These are phyloP conservation scores for Butorides virescens DNA, from an alignment of 2,113 vertebrate species.

Conservation along the genomic window DNA sequence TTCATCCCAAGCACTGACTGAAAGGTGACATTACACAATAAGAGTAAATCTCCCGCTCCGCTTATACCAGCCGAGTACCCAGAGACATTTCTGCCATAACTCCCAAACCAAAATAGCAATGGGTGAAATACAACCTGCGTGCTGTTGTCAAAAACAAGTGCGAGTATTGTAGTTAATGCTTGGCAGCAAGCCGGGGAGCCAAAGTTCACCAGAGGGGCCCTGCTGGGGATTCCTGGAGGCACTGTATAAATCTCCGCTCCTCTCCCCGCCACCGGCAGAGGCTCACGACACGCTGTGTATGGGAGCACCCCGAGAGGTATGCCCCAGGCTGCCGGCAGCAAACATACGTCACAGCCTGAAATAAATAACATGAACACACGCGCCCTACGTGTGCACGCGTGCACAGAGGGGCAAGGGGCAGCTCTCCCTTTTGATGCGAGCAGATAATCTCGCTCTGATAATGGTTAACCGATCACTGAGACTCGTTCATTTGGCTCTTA, in stretches of 20 bases:
- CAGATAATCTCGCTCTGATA: neutral
- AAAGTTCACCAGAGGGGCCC: slow-evolving; percentile 42
- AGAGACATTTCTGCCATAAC: slow-evolving; percentile 70
- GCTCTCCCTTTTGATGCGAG: neutral
- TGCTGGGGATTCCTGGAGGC: slow-evolving; percentile 26
- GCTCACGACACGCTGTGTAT: neutral
- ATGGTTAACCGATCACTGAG: neutral
- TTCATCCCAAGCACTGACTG: slow-evolving; percentile 36
- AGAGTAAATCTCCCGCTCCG: slow-evolving; percentile 20
- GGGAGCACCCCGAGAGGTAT: neutral
- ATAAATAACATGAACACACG: neutral
- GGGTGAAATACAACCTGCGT: slow-evolving; percentile 72
- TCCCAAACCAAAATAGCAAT: slow-evolving; percentile 73
- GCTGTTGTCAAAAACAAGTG: slow-evolving; percentile 78
- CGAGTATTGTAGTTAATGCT: slow-evolving; percentile 77
- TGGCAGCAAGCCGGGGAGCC: slow-evolving; percentile 59
- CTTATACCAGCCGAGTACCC: slow-evolving; percentile 35
- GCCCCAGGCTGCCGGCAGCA: neutral
- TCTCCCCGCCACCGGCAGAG: neutral
- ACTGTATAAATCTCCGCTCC: neutral
- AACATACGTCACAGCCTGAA: neutral
- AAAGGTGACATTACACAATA: slow-evolving; percentile 69
- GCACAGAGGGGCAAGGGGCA: accelerated
- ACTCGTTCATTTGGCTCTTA: neutral
- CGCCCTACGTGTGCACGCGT: accelerated